Percentiles rank a stretch among this genome's conserved stretches.
phyloP scores from a whole-genome alignment of 2,113 vertebrate species.

The Carassius carassius region DNA sequence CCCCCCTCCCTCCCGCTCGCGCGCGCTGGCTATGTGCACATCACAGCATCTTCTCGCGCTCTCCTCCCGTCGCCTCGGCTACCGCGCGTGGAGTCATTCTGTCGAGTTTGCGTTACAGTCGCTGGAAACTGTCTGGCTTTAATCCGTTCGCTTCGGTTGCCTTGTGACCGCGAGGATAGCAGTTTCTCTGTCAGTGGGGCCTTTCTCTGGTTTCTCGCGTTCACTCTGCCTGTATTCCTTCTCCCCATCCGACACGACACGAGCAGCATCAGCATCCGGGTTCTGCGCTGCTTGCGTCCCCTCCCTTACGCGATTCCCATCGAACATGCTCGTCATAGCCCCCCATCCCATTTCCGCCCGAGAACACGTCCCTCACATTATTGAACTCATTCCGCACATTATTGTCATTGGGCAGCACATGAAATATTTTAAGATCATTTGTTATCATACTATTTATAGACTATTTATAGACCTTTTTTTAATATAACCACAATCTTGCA shows the following conservation, averaged over 20 bases:
- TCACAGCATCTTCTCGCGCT: slow-evolving; percentile 65
- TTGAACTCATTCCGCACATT: not conserved
- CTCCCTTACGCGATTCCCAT: slow-evolving; percentile 51
- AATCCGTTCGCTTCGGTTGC: slow-evolving; percentile 18
- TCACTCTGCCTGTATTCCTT: slow-evolving; percentile 52
- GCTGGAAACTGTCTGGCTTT: not conserved
- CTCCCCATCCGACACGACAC: slow-evolving; percentile 62
- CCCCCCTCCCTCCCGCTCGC: slow-evolving; percentile 43
- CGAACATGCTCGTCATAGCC: slow-evolving; percentile 40
- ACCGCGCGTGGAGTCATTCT: slow-evolving; percentile 29
- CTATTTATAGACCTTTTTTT: not conserved
- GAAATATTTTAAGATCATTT: not conserved
- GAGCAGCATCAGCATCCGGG: slow-evolving; percentile 81
- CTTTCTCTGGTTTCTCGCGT: slow-evolving; percentile 50
- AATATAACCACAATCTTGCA: not conserved
- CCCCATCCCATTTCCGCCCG: slow-evolving; percentile 7
- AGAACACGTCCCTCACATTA: not conserved
- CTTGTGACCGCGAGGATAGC: slow-evolving; percentile 32
- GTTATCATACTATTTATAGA: not conserved
- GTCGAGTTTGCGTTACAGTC: not conserved
- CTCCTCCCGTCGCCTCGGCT: slow-evolving; percentile 47
- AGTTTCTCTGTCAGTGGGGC: slow-evolving; percentile 43
- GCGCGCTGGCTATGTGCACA: slow-evolving; percentile 61
- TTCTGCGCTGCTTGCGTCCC: slow-evolving; percentile 58
- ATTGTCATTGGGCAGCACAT: not conserved